These are phyloP conservation scores for Maniola hyperantus DNA, from an alignment of 2,888 invertebrate genomes.

Conservation along the genomic window DNA sequence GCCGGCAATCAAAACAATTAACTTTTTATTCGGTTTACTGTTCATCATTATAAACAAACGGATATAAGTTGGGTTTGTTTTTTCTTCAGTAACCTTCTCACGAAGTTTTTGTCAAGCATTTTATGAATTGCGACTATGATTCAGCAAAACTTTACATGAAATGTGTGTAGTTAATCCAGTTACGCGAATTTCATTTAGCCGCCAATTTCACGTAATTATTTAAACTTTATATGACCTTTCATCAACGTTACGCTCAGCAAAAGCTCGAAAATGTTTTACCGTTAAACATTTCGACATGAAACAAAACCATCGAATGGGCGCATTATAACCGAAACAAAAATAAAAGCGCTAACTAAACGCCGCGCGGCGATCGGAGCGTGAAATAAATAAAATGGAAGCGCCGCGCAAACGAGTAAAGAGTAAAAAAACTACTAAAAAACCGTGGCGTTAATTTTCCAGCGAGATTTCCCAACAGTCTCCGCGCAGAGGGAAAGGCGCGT, in stretches of 20 bases:
- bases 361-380: conserved; percentile 71
- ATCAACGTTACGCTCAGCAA: conserved; percentile 15
- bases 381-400: conserved; percentile 77
- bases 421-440: conserved; percentile 56
- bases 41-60: conserved; percentile 40
- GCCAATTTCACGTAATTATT: not conserved
- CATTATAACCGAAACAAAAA: conserved; percentile 59
- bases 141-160: not conserved
- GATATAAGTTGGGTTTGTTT: conserved; percentile 46
- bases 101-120: conserved; percentile 42
- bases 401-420: conserved; percentile 58
- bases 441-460: conserved; percentile 79
- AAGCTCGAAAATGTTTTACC: conserved; percentile 17
- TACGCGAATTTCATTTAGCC: not conserved
- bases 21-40: conserved; percentile 72
- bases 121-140: conserved; percentile 6
- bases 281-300: conserved; percentile 34
- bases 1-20: conserved; percentile 81
- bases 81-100: conserved; percentile 51
- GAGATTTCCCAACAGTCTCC: conserved; percentile 78
- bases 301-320: conserved; percentile 44
- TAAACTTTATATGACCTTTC: not conserved
- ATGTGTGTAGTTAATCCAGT: not conserved
- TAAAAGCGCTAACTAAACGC: conserved; percentile 68
- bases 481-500: conserved; percentile 61